Percentiles rank a stretch among this genome's conserved stretches.
Conservation (phyloP, 2,113 vertebrate genomes). For the Rhinopithecus roxellana region DNA sequence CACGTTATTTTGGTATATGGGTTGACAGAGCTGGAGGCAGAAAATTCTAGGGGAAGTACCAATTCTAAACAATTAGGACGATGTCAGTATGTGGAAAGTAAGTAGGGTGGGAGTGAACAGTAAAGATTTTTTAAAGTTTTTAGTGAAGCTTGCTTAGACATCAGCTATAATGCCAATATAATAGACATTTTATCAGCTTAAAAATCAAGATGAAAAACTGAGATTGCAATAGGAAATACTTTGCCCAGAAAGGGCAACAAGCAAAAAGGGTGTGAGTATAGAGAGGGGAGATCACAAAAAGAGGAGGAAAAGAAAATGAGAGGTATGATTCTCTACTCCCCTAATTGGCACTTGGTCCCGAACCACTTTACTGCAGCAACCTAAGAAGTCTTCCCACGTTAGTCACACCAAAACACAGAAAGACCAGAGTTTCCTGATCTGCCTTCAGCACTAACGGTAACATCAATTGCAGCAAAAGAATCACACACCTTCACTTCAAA, state of each 20-base stretch:
- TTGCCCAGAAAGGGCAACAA: background rate
- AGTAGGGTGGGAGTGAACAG: background rate
- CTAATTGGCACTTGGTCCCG: background rate
- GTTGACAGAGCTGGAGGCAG: constrained; percentile 33
- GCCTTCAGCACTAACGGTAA: background rate
- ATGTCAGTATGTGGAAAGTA: background rate
- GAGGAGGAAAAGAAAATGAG: background rate
- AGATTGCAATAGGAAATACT: background rate
- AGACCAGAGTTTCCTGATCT: background rate
- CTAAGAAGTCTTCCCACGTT: background rate
- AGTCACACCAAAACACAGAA: background rate
- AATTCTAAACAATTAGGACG: background rate
- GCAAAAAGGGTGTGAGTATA: background rate
- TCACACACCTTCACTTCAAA: background rate
- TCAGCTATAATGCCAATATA: background rate
- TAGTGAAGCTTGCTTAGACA: background rate
- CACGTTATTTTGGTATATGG: constrained; percentile 41
- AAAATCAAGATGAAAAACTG: constrained; percentile 32
- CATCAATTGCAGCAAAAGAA: background rate
- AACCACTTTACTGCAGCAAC: background rate
- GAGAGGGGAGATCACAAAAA: background rate
- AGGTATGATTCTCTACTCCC: background rate
- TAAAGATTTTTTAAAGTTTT: constrained; percentile 13
- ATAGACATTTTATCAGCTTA: background rate
- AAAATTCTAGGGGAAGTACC: constrained; percentile 3